Evolutionary conservation across 2,797 vertebrate genomes (phyloP), one percentile per base, ranked within the genome.

Genomic region (Triplophysa bombifrons): DNA sequence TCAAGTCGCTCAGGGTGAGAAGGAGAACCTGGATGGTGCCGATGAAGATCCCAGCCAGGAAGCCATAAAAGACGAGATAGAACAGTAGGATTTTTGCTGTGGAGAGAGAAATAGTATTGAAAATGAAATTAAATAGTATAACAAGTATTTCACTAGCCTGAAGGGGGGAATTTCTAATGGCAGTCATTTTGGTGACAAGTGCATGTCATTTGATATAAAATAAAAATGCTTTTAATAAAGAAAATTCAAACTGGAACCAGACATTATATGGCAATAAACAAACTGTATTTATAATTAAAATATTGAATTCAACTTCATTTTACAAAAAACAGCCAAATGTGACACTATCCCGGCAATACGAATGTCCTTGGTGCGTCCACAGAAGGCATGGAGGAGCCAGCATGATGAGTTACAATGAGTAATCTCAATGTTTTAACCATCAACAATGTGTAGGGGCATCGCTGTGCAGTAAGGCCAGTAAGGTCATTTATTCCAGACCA

Each of bases 11-110:
- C 86, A 99, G 88, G 30, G 98, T 99, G 69, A 98, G 94, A 82
- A 99, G 91, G 93, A 99, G 76, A 80, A 96, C 95, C 74, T 99
- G 96, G 89, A 99, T 98, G 92, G 98, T 99, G 74, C 98, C 98
- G 0, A 99, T 92, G 91, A 99, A 99, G 90, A 99, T 94, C 56
- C 96, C 98, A 0, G 96, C 96, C 91, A 99, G 92, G 88, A 92
- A 96, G 25, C 96, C 95, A 0, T 98, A 99, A 91, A 99, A 99
- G 79, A 99, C 86, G 53, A 97, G 11, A 71, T 99, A 99, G 93
- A 99, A 99, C 17, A 95, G 65, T 0, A 96, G 76, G 82, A 99
- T 98, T 90, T 99, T 99, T 87, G 96, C 98, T 99, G 94, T 66
- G 86, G 63, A 72, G 22, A 64, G n/a, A 70, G 6, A 70, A 3